Base-by-base conservation (phyloP, 2,797 vertebrate species). In the Eupleurogrammus muticus region DNA sequence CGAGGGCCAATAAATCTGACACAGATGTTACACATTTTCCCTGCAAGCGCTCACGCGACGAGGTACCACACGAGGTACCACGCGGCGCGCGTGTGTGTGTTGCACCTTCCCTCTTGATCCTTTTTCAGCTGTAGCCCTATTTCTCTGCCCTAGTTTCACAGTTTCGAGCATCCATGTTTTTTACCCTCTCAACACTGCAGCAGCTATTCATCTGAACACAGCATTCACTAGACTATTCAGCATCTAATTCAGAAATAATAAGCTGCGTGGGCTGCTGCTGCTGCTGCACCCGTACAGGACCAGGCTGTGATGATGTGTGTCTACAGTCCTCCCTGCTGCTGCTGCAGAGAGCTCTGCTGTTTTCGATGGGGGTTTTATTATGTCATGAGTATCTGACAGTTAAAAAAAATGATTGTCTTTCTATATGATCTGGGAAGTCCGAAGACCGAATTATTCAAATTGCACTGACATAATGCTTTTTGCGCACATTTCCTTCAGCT, bases 161-260 rank as follows among this genome's bases (percentile, higher is more conserved):
- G 34, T 42, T n/a, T 67, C 38, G 14, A 42, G 16, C 38, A 42
- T 42, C 14, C 38, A 42, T 16, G 14, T 42, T 42, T 42, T n/a
- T 42, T 16, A 42, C 38, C 38, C 38, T 42, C 38, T 42, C 14
- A 42, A 42, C 13, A 38, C 61, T 55, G 51, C 49, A 65, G 61
- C 10, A 73, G 50, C 64, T 8, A 57, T 36, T 36, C 48, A 36
- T 32, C 5, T 48, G 55, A 77, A 52, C 63, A 32, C 52, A 64
- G 50, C 48, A 36, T 47, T 66, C 50, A 44, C 17, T 36, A 20
- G 50, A 56, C 21, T 52, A 23, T 64, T 55, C 48, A 32, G 53
- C 52, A 40, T 81, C 70, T 69, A 63, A 77, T 79, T 79, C 63
- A 77, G 46, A 76, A 73, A 80, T 83, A 81, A 84, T 79, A 62